These are phyloP conservation scores for Bhutanitis thaidina DNA, from an alignment of 2,888 invertebrate genomes.

Conservation along the genomic window DNA sequence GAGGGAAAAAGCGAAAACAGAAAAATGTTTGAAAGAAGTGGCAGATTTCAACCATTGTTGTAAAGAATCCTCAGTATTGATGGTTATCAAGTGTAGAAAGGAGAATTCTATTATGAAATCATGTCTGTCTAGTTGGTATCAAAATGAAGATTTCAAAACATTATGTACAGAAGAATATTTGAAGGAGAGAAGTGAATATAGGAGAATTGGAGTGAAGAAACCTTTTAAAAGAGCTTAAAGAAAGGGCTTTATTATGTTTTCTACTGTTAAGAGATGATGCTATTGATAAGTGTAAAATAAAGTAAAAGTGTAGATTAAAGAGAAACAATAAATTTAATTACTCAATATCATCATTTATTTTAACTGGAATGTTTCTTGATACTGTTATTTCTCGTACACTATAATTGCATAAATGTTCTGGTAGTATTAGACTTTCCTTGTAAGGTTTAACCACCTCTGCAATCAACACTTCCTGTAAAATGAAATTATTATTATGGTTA, in stretches of 20 bases:
- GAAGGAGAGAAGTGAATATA: conserved; percentile 88
- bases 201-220: conserved; percentile 87
- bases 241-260: neutral
- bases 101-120: conserved; percentile 84
- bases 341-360: conserved; percentile 66
- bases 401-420: conserved; percentile 76
- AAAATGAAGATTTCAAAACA: conserved; percentile 85
- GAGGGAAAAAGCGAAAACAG: conserved; percentile 88
- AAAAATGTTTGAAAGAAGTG: conserved; percentile 89
- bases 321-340: conserved; percentile 27
- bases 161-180: conserved; percentile 90
- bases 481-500: neutral
- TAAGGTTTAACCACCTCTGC: conserved; percentile 74
- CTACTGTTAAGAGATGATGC: neutral
- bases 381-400: conserved; percentile 83
- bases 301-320: conserved; percentile 32
- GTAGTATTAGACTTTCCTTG: conserved; percentile 49
- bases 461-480: conserved; percentile 83
- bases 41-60: conserved; percentile 86
- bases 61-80: conserved; percentile 82
- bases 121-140: conserved; percentile 88
- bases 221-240: conserved; percentile 68
- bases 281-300: neutral
- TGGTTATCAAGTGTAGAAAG: conserved; percentile 87
- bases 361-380: conserved; percentile 74